Evolutionary conservation across 2,888 invertebrate genomes (phyloP).

Genomic region (Epicampocera succincta): DNA sequence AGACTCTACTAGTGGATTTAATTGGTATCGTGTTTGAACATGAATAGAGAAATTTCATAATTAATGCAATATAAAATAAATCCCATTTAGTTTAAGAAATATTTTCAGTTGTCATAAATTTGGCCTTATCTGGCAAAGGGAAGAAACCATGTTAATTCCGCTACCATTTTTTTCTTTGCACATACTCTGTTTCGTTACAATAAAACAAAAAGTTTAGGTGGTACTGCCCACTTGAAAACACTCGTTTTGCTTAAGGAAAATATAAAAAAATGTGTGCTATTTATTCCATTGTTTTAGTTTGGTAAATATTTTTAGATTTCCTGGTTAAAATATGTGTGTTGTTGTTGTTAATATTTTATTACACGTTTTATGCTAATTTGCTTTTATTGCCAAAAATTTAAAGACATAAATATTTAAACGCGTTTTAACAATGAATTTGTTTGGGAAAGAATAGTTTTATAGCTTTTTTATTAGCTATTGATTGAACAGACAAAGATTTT

Average conservation of each 20-base stretch:
- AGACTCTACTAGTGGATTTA: no score
- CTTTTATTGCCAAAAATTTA: constrained; percentile 16
- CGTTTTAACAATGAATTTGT: constrained; percentile 1
- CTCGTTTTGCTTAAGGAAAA: constrained; percentile 23
- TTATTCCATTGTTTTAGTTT: constrained; percentile 32
- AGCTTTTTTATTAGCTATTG: no score
- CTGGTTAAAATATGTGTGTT: constrained; percentile 52
- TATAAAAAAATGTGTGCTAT: not conserved
- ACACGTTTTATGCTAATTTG: constrained; percentile 50
- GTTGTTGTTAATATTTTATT: constrained; percentile 10
- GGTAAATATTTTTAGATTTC: constrained; percentile 51
- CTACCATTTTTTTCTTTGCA: constrained; percentile 1
- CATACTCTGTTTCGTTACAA: not conserved
- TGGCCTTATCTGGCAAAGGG: no score
- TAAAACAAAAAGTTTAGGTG: not conserved
- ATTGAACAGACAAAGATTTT: no score
- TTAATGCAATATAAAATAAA: no score
- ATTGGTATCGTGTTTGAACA: no score
- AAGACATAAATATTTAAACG: constrained; percentile 37
- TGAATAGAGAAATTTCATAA: no score
- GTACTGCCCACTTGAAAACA: not conserved
- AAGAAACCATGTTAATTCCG: no score
- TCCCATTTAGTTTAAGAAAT: no score
- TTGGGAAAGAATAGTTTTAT: not conserved
- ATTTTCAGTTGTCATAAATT: no score